Evolutionary conservation across 1,140 invertebrate species (phyloP).

Genomic region (Harpegnathos saltator): DNA sequence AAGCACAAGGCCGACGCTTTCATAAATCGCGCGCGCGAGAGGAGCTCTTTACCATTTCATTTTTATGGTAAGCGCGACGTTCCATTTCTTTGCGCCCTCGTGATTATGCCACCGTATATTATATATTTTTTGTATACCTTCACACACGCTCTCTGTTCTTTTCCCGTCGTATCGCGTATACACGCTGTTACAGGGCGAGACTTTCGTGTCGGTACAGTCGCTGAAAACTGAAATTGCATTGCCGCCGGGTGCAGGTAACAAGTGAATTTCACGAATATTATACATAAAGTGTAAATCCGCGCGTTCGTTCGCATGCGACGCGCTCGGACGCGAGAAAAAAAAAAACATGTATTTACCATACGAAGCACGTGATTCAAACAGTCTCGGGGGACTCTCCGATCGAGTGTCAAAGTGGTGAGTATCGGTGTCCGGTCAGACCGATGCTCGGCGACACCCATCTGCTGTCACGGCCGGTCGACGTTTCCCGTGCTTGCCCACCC

Average conservation of each 20-base stretch:
- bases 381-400: constrained; percentile 48
- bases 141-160: neutral
- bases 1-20: neutral
- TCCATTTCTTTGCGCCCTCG: neutral
- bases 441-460: constrained; percentile 36
- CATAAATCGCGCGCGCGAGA: constrained; percentile 17
- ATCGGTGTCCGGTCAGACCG: constrained; percentile 55
- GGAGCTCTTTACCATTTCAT: neutral
- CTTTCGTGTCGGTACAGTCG: no score
- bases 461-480: constrained; percentile 36
- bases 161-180: neutral
- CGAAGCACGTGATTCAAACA: constrained; percentile 54
- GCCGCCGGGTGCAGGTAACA: neutral
- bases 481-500: constrained; percentile 53
- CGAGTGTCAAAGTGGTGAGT: constrained; percentile 64
- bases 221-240: neutral
- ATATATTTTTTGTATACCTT: neutral
- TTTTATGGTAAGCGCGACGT: neutral
- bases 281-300: neutral
- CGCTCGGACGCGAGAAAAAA: neutral
- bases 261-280: constrained; percentile 6
- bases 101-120: neutral
- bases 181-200: no score
- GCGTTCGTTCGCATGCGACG: neutral
- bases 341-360: constrained; percentile 35